phyloP scores from a whole-genome alignment of 2,113 vertebrate species.

The Chamaetylas fuelleborni region DNA sequence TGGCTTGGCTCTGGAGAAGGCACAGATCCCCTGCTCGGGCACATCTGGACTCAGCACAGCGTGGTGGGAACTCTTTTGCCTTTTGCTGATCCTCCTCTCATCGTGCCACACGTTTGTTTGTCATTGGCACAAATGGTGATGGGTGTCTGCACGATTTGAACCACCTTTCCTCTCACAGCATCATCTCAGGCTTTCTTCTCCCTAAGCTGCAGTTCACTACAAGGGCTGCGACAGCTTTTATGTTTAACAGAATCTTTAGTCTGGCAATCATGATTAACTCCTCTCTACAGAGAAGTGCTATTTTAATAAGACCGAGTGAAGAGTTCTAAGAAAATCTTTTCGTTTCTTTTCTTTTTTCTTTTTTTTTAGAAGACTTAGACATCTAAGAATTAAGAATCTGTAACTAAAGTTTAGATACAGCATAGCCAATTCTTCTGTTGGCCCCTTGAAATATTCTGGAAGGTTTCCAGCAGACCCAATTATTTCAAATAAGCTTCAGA shows the following conservation, averaged over 20 bases:
- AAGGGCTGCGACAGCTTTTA: constrained; percentile 62
- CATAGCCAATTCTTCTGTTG: constrained; percentile 39
- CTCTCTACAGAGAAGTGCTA: constrained; percentile 56
- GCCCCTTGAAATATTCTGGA: constrained; percentile 63
- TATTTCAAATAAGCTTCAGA: constrained; percentile 71
- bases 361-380: not conserved
- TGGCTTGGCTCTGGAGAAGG: not conserved
- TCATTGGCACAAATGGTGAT: constrained; percentile 46
- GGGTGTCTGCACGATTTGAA: constrained; percentile 25
- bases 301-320: constrained; percentile 66
- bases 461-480: constrained; percentile 61
- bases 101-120: not conserved
- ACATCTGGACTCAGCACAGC: not conserved
- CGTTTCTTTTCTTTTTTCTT: not conserved
- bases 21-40: not conserved
- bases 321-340: constrained; percentile 55
- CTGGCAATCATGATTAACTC: constrained; percentile 68
- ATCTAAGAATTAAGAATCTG: constrained; percentile 63
- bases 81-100: not conserved
- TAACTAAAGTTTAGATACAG: constrained; percentile 56
- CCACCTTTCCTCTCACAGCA: constrained; percentile 45
- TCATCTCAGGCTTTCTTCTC: constrained; percentile 43
- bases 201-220: constrained; percentile 54
- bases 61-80: not conserved
- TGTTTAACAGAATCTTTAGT: constrained; percentile 70